Evolutionary conservation across 2,113 vertebrate genomes (phyloP), one percentile per base, ranked within the genome.

Genomic region (Triplophysa siluroides): DNA sequence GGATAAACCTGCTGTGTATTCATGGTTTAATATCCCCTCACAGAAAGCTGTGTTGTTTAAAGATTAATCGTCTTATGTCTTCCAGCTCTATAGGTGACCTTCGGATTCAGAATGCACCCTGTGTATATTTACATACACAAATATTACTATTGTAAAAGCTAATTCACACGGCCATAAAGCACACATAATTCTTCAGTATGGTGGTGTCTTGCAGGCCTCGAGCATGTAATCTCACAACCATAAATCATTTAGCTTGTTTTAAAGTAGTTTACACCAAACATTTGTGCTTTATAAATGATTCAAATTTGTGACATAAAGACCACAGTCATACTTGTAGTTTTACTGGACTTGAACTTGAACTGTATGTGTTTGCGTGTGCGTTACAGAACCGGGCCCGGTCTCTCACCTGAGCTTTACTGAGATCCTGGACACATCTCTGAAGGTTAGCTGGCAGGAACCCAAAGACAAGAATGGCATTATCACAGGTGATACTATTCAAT

Each of bases 391-490:
- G 0, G 97, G 97, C 84, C 92, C 93, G 0, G 95, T 99, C 86
- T 93, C 94, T 47, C 95, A 93, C 73, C 91, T 99, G 91, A 97
- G 96, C 78, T 98, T 99, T 91, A 96, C 95, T 0, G 96, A 97
- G 91, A 97, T 99, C 87, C 90, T 99, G 89, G 97, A 98, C 91
- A 99, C 95, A 0, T 98, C 97, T 0, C 92, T 99, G 83, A 93
- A 94, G 88, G 95, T 99, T 92, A 97, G 96, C 94, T 99, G 97
- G 97, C 91, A 93, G 82, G 96, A 97, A 84, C 97, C 97, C 24
- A 87, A 93, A 72, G 95, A 99, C 90, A 96, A 93, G 88, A 99
- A 99, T 0, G 97, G 97, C 86, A 89, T 98, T 81, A 90, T 99
- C 86, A 96, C 90, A 78, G 97, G 97, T 95, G 54, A 90, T 86